Percentiles rank a stretch among this genome's conserved stretches.
phyloP scores from a whole-genome alignment of 1,140 invertebrate species.

The Drosophila dunni region DNA sequence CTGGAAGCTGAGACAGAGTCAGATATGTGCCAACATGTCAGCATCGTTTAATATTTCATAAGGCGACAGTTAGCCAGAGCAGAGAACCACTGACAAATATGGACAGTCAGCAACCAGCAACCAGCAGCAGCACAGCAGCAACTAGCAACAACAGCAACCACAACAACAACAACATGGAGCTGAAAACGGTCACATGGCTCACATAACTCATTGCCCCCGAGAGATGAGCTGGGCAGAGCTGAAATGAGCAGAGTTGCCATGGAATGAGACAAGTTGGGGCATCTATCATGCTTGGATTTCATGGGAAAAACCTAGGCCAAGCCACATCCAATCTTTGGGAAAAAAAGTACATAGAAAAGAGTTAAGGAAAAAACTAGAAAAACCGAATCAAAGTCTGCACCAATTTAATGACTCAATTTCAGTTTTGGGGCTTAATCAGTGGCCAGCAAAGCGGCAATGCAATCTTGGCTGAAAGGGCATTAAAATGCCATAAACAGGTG shows the following conservation, averaged over 20 bases:
- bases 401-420: constrained; percentile 13
- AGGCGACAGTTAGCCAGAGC: constrained; percentile 48
- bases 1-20: neutral
- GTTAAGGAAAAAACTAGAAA: neutral
- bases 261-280: neutral
- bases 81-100: constrained; percentile 38
- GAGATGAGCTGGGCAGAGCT: neutral
- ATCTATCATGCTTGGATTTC: constrained; percentile 46
- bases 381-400: constrained; percentile 3
- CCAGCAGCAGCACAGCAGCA: constrained; percentile 5
- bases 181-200: constrained; percentile 43
- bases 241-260: neutral
- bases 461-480: neutral
- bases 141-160: constrained; percentile 19
- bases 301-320: constrained; percentile 38
- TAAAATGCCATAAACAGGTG: constrained; percentile 31
- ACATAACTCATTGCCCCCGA: constrained; percentile 61
- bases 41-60: constrained; percentile 63
- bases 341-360: too few relatives aligned
- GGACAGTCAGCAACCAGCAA: constrained; percentile 27
- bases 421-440: constrained; percentile 11
- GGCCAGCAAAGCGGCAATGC: constrained; percentile 5
- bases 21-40: constrained; percentile 51
- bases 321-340: neutral
- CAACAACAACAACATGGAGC: constrained; percentile 11